These are phyloP conservation scores for Drosophila pallidifrons DNA, from an alignment of 1,140 invertebrate species.

Conservation along the genomic window DNA sequence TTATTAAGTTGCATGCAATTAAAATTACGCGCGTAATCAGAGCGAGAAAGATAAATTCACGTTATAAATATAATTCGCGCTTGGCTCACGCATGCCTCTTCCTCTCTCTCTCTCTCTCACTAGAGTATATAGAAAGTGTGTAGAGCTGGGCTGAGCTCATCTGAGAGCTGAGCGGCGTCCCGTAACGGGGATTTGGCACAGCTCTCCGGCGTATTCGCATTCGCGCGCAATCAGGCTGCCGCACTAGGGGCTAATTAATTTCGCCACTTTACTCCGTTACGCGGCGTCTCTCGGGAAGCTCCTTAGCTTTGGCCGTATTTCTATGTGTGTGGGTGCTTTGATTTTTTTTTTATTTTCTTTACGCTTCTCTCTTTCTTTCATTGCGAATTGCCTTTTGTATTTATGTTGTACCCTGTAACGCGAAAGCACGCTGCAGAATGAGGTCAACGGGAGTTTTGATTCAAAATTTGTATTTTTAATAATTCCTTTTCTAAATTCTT, in stretches of 20 bases:
- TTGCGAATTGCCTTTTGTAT: slow-evolving; percentile 9
- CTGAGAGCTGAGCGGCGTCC: slow-evolving; percentile 2
- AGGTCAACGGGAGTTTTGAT: not conserved
- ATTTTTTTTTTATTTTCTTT: slow-evolving; percentile 48
- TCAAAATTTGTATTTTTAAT: not conserved
- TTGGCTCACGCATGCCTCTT: slow-evolving; percentile 50
- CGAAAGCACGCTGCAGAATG: not conserved
- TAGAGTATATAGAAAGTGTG: not conserved
- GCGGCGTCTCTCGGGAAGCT: slow-evolving; percentile 59
- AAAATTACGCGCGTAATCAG: slow-evolving; percentile 83
- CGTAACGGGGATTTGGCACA: slow-evolving; percentile 23
- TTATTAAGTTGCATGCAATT: slow-evolving; percentile 83
- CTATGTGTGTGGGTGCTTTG: slow-evolving; percentile 48
- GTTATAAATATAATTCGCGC: slow-evolving; percentile 77
- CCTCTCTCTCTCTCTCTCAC: not conserved
- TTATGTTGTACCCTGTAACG: not conserved
- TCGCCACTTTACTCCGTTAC: slow-evolving; percentile 77
- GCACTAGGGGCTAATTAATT: slow-evolving; percentile 83
- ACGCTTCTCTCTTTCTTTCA: slow-evolving; percentile 19
- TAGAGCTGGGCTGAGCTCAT: not conserved
- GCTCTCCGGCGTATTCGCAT: slow-evolving; percentile 53
- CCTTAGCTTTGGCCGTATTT: slow-evolving; percentile 39
- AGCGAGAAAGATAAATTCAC: slow-evolving; percentile 81
- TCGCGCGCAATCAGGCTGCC: slow-evolving; percentile 74
- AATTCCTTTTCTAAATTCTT: too few relatives aligned